Percentiles rank a stretch among this genome's conserved stretches.
Conservation (phyloP, 2,797 vertebrate species). For the Rachycentron canadum region DNA sequence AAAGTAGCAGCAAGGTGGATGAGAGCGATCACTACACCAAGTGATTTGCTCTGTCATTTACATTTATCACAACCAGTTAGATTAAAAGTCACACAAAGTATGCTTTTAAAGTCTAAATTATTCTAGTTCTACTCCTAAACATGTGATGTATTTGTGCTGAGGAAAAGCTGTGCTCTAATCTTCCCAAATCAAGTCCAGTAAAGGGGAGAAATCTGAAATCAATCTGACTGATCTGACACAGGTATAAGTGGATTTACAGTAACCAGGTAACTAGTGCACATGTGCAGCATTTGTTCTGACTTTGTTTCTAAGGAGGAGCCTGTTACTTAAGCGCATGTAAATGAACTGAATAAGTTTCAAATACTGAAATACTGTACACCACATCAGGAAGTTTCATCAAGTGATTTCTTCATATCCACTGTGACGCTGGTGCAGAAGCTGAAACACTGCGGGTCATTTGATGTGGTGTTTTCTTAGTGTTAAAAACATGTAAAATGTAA, state of each 20-base stretch:
- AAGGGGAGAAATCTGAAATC: no score
- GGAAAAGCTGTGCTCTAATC: background rate
- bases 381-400: conserved; percentile 7
- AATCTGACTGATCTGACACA: no score
- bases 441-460: background rate
- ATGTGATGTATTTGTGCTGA: no score
- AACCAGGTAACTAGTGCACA: no score
- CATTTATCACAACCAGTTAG: background rate
- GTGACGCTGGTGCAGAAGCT: background rate
- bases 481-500: background rate
- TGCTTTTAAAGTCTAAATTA: background rate
- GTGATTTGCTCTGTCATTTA: background rate
- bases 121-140: background rate
- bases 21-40: background rate
- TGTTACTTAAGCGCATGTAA: background rate
- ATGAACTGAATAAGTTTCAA: background rate
- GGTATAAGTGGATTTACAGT: no score
- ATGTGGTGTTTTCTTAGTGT: background rate
- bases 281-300: no score
- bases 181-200: no score
- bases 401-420: conserved; percentile 30
- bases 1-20: no score
- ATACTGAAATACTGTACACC: no score
- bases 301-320: background rate
- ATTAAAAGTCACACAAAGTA: no score